Conservation (phyloP, 2,888 invertebrate species). For the Rhabditophanes sp. region DNA sequence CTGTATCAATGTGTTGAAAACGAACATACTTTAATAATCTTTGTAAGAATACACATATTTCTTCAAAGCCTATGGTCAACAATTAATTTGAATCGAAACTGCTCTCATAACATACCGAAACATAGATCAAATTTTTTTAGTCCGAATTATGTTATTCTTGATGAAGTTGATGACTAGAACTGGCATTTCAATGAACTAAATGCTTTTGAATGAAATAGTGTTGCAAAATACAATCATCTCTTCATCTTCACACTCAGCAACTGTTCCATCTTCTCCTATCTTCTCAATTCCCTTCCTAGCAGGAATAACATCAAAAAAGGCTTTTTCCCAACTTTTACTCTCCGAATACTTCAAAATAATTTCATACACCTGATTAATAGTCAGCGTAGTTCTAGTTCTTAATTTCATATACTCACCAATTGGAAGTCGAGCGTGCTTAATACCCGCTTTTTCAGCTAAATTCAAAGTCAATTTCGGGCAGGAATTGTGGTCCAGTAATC, state of each 20-base stretch:
- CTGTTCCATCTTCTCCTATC: constrained; percentile 9
- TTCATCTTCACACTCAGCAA: constrained; percentile 4
- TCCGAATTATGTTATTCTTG: no score
- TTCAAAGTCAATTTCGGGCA: constrained; percentile 71
- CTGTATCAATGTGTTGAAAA: no score
- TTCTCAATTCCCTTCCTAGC: constrained; percentile 23
- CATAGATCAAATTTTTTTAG: no score
- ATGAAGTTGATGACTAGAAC: no score
- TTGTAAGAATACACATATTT: no score
- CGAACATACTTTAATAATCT: no score
- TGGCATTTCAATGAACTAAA: no score
- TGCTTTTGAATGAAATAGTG: no score
- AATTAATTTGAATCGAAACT: no score
- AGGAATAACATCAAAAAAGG: constrained; percentile 45
- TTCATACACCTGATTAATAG: constrained; percentile 70
- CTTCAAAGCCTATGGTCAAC: no score
- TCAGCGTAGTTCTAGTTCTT: constrained; percentile 62
- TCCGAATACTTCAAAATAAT: constrained; percentile 47
- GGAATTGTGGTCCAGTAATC: constrained; percentile 87
- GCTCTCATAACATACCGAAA: no score
- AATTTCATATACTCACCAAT: constrained; percentile 72
- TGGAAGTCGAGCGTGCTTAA: constrained; percentile 55
- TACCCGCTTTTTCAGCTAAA: constrained; percentile 58
- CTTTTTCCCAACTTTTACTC: constrained; percentile 45
- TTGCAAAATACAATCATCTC: no score